Base-by-base conservation (phyloP, 2,888 invertebrate genomes). In the Galerucella nymphaeae region DNA sequence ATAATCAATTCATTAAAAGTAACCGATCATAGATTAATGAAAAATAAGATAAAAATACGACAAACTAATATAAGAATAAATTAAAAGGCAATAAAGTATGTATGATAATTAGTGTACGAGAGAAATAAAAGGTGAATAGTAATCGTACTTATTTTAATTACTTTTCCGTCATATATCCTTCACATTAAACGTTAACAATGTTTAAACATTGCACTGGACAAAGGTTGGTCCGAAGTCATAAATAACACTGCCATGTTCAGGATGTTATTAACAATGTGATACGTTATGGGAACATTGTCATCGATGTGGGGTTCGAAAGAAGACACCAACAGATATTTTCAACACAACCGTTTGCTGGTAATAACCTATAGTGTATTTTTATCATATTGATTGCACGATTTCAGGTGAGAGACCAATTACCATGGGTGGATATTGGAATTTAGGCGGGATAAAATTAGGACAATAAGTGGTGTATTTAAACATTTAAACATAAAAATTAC, bases 131-230 rank as follows among this genome's bases (percentile, higher is more conserved):
- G 9, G 53, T 53, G 53, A 18, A 1, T 48, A 48, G n/a, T 16
- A 48, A n/a, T n/a, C n/a, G 3, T 45, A 14, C 45, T n/a, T 48
- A 53, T 18, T 18, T 53, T 59, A 66, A 66, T 66, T 66, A 30
- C 45, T 66, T 55, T 66, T 53, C 38, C 66, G 53, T 55, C 53
- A 66, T 66, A 66, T 66, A 55, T 66, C 57, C 66, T 66, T 55
- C 66, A 59, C 9, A 38, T 59, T 59, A 59, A 38, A 59, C 59
- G 9, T 59, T 59, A 13, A 59, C 59, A 59, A 59, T 38, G 38
- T 59, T 59, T 59, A 59, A 30, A 59, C 59, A 38, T 30, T 38
- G 59, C 38, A 38, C 38, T 59, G 30, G 30, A 59, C 59, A 59
- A 59, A 59, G 59, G 59, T 38, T 59, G 59, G 59, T 30, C 53